Evolutionary conservation across 2,797 vertebrate genomes (phyloP).

Genomic region (Scarus forsteni): DNA sequence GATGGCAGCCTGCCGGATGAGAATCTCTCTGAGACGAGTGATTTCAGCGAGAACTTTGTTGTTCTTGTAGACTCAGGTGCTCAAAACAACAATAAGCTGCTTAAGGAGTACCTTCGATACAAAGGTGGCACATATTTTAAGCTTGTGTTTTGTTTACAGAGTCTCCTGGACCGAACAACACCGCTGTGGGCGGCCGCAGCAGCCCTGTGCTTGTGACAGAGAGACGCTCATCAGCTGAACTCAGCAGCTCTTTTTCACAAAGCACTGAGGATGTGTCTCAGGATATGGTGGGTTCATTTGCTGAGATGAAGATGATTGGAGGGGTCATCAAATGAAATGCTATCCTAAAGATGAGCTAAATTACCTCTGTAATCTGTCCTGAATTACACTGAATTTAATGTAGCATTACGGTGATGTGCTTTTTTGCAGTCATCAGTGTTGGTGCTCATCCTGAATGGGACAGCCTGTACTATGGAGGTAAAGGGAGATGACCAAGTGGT

Average conservation of each 20-base stretch:
- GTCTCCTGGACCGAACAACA: conserved; percentile 84
- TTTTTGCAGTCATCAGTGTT: conserved; percentile 89
- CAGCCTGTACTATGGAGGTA: conserved; percentile 86
- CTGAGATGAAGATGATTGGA: background rate
- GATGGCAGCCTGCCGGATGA: conserved; percentile 94
- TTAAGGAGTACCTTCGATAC: background rate
- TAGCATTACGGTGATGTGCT: conserved; percentile 9
- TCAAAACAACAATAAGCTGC: conserved; percentile 1
- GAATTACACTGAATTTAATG: background rate
- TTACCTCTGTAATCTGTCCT: too few relatives aligned
- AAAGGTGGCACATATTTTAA: background rate
- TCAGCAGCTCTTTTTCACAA: conserved; percentile 90
- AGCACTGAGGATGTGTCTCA: conserved; percentile 86
- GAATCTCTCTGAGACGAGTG: conserved; percentile 91
- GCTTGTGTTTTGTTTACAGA: conserved; percentile 78
- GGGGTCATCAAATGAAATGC: too few relatives aligned
- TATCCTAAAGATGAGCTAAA: too few relatives aligned
- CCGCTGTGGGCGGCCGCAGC: conserved; percentile 65
- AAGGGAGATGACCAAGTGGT: conserved; percentile 88
- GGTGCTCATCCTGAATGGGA: conserved; percentile 85
- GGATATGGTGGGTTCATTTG: conserved; percentile 84
- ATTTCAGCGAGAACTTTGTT: conserved; percentile 92
- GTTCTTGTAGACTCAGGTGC: conserved; percentile 91
- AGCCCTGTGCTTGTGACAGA: conserved; percentile 84
- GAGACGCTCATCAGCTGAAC: conserved; percentile 85